phyloP scores from a whole-genome alignment of 2,113 vertebrate species.

The Chaenogobius annularis region DNA sequence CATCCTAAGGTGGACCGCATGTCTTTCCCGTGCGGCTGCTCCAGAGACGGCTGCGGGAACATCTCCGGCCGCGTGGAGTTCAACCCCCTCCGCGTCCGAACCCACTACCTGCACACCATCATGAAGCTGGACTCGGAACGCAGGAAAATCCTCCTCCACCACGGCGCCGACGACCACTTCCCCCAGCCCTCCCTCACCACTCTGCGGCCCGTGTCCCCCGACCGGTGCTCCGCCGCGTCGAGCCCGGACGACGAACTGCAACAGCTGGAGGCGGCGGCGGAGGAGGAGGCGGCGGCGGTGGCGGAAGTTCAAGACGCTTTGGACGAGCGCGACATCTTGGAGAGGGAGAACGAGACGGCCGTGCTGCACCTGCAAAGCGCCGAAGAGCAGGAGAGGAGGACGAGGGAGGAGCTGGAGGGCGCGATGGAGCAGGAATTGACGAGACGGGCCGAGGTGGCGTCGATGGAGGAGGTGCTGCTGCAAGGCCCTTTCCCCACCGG shows the following conservation, averaged over 20 bases:
- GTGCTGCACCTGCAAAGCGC: slow-evolving; percentile 95
- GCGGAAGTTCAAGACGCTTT: slow-evolving; percentile 61
- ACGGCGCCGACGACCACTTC: slow-evolving; percentile 46
- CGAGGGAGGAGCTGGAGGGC: slow-evolving; percentile 83
- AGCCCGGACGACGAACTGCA: slow-evolving; percentile 62
- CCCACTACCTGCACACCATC: slow-evolving; percentile 97
- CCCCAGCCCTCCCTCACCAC: slow-evolving; percentile 47
- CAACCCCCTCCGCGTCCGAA: slow-evolving; percentile 93
- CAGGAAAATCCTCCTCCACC: slow-evolving; percentile 76
- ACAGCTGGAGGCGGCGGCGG: slow-evolving; percentile 50
- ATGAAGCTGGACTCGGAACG: slow-evolving; percentile 96
- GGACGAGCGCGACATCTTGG: slow-evolving; percentile 76
- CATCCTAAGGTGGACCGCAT: slow-evolving; percentile 90
- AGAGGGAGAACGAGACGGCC: slow-evolving; percentile 85
- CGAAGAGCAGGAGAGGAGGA: slow-evolving; percentile 89
- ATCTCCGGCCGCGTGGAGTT: slow-evolving; percentile 91
- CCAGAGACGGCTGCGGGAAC: slow-evolving; percentile 92
- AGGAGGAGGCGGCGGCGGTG: slow-evolving; percentile 42
- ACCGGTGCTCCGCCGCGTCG: slow-evolving; percentile 30
- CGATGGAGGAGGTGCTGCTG: slow-evolving; percentile 80
- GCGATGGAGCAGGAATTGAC: slow-evolving; percentile 67
- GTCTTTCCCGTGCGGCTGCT: slow-evolving; percentile 97
- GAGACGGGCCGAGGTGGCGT: slow-evolving; percentile 65
- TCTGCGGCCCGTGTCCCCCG: slow-evolving; percentile 53
- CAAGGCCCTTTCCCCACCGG: slow-evolving; percentile 85